Base-by-base conservation (phyloP, 2,113 vertebrate genomes). In the Pitta sordida region DNA sequence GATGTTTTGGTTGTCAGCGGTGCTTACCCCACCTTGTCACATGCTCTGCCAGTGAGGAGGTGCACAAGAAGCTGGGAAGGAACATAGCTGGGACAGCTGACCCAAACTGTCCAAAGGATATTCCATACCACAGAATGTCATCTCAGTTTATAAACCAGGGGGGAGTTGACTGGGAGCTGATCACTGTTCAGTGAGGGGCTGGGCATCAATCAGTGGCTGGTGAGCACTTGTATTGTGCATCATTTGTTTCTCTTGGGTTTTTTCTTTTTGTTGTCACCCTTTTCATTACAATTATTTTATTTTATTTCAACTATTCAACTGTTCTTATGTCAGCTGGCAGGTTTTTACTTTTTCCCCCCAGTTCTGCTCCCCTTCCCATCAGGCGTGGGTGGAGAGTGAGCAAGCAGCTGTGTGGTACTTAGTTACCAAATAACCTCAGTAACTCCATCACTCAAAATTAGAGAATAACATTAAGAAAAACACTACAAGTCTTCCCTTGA, bases 391-490 rank as follows among this genome's bases (percentile, higher is more conserved):
- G 4, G 2, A 29, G n/a, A 37, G 20, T 11, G 58, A 84, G 43
- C 29, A 78, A 59, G 11, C 1, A 1, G 37, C 24, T 46, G 59
- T 0, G 0, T 34, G 37, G 17, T 59, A 26, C 51, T 52, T 46
- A 19, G 24, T 10, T 43, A 14, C 20, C 26, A 39, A 11, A 44
- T 59, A 24, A 78, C 23, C 16, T 64, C 59, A 65, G 29, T 63
- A 17, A 26, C 20, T 75, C 39, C 21, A 5, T 51, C n/a, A 70
- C 16, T 58, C 65, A 30, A 48, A 74, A 84, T 60, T 24, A 20
- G 51, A 67, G 14, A 58, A 43, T n/a, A 74, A 91, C 16, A 29
- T 53, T 4, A 67, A 49, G 34, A 36, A 44, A 87, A 82, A 8
- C 13, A 39, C 5, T 44, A 80, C 10, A 56, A 63, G 55, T 14